A percentile compares a stretch with the other conserved stretches of the same genome.
phyloP scores from a whole-genome alignment of 2,797 vertebrate species.

The Neomorphus geoffroyi region DNA sequence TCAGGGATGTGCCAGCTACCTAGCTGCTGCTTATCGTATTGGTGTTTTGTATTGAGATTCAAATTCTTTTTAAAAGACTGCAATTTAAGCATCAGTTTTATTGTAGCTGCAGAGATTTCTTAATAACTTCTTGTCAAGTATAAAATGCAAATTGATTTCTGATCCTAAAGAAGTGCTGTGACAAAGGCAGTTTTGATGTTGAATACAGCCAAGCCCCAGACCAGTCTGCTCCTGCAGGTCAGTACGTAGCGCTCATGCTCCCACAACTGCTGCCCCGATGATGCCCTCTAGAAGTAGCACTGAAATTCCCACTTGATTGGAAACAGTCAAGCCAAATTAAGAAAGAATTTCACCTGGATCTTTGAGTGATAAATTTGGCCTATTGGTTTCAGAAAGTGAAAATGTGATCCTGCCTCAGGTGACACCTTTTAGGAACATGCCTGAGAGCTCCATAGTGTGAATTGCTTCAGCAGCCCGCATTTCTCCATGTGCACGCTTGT shows the following conservation, averaged over 20 bases:
- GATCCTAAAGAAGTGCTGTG: not conserved
- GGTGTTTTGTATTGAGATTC: conserved; percentile 45
- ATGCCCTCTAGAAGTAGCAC: not conserved
- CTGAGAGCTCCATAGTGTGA: not conserved
- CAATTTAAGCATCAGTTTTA: conserved; percentile 53
- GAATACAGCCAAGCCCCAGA: not conserved
- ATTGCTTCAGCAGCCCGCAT: fast-evolving
- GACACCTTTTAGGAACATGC: not conserved
- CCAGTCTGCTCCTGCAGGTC: not conserved
- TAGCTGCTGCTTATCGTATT: not conserved
- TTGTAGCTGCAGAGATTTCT: conserved; percentile 1
- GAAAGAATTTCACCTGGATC: not conserved
- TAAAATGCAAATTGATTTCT: conserved; percentile 33
- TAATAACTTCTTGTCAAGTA: conserved; percentile 54
- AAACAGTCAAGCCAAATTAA: not conserved
- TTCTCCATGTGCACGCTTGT: not conserved
- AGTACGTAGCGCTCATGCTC: not conserved
- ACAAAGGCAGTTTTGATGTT: not conserved
- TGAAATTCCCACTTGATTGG: fast-evolving
- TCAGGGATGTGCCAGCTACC: not conserved
- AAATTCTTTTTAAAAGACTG: conserved; percentile 57
- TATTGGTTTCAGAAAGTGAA: not conserved
- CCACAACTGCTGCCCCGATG: not conserved
- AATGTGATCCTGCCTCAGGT: not conserved
- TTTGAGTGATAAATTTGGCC: not conserved